These are phyloP conservation scores for Gryllus bimaculatus DNA, from an alignment of 1,140 invertebrate species.

Conservation along the genomic window DNA sequence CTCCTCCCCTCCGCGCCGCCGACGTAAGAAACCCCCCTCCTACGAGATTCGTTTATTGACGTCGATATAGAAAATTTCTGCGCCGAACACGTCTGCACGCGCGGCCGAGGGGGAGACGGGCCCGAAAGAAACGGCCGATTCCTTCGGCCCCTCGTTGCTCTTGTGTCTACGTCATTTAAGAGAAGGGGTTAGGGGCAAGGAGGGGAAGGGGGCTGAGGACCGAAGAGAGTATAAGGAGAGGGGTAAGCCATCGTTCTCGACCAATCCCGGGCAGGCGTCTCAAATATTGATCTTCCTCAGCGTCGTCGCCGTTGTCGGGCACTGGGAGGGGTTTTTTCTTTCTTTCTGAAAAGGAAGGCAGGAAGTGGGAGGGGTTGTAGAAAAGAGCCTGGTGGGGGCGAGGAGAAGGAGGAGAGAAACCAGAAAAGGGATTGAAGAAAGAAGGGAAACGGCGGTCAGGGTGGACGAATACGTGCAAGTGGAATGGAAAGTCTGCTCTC, in stretches of 20 bases:
- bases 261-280: conserved; percentile 1
- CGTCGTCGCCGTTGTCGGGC: conserved; percentile 1
- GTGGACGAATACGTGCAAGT: not conserved
- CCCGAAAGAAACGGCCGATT: not conserved
- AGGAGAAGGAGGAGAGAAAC: not conserved
- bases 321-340: conserved; percentile 3
- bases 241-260: conserved; percentile 2
- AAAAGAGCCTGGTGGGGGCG: not conserved
- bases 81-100: not conserved
- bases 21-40: not conserved
- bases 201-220: not conserved
- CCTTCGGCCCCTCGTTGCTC: conserved; percentile 1
- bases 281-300: conserved; percentile 4
- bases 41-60: not conserved
- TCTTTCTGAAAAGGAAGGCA: conserved; percentile 4
- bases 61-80: not conserved
- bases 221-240: not conserved
- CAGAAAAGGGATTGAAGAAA: conserved; percentile 1
- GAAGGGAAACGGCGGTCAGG: not conserved
- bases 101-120: not conserved
- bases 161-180: conserved; percentile 4
- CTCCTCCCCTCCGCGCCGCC: not conserved
- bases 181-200: not conserved
- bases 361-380: conserved; percentile 2
- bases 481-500: not conserved